Base-by-base conservation (phyloP, 1,140 invertebrate genomes). In the Drosophila takahashii region DNA sequence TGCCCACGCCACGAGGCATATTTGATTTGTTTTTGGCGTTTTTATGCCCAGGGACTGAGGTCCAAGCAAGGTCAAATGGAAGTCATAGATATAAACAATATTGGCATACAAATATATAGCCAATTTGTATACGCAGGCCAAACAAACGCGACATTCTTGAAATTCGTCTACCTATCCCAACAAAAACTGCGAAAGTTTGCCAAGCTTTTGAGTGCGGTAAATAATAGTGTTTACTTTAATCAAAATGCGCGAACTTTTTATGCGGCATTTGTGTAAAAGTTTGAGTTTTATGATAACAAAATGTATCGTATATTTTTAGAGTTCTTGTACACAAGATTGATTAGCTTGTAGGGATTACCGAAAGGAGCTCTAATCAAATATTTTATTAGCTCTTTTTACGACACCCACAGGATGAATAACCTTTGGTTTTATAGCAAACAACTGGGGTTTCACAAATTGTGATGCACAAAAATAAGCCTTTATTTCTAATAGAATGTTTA, bases 41-140 rank as follows among this genome's bases (percentile, higher is more conserved):
- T 75, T 44, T 51, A 22, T 67, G 56, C 37, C 58, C 58, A 15
- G 37, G 37, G 16, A 44, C 48, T 59, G 42, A 29, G 47, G 65
- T 57, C 61, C 16, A 41, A n/a, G 26, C 65, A 87, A 87, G 84
- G 83, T 87, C 83, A 66, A 66, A 77, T 87, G 70, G 61, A 86
- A 87, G 81, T 86, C 81, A 81, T 29, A 41, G 47, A 52, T 65
- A 76, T 81, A 87, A 78, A 87, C 75, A 87, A 81, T 72, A 71
- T 37, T 70, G 47, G 26, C 27, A 48, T 10, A 2, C 39, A 29
- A 32, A 29, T 45, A 47, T 56, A 54, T 70, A 57, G 36, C 34
- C 64, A 34, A 18, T 67, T 41, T 27, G 32, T 26, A 7, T 16
- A 13, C 27, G 44, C 16, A 26, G 15, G 26, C 7, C 29, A 54